Evolutionary conservation across 2,888 invertebrate genomes (phyloP).

Genomic region (Eupithecia dodoneata): DNA sequence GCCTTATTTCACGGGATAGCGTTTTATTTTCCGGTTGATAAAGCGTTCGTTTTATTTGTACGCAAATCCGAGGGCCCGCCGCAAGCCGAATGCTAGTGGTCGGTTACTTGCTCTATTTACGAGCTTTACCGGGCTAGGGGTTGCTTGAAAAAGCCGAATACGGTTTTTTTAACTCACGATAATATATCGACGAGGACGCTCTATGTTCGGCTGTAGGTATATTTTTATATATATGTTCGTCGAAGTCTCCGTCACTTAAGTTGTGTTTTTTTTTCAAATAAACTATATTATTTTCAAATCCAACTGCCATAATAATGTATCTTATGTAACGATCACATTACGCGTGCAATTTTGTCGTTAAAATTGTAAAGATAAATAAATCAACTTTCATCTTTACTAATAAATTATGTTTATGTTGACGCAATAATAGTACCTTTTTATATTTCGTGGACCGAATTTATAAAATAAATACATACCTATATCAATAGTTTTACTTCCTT

Average conservation of each 20-base stretch:
- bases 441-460: too few relatives aligned
- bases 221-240: too few relatives aligned
- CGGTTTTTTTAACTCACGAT: background rate
- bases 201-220: too few relatives aligned
- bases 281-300: background rate
- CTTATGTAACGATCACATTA: background rate
- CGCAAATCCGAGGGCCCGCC: slow-evolving; percentile 72
- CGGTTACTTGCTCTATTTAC: slow-evolving; percentile 76
- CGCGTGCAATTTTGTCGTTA: background rate
- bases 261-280: too few relatives aligned
- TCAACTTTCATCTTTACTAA: background rate
- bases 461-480: too few relatives aligned
- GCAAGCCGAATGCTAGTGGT: slow-evolving; percentile 65
- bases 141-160: slow-evolving; percentile 18
- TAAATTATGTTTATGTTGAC: background rate
- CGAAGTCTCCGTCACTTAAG: too few relatives aligned
- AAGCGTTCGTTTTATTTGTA: slow-evolving; percentile 75
- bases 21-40: slow-evolving; percentile 71
- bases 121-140: slow-evolving; percentile 58
- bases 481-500: too few relatives aligned
- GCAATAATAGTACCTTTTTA: too few relatives aligned
- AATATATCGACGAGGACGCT: too few relatives aligned
- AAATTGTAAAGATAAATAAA: background rate
- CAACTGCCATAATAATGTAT: background rate
- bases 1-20: slow-evolving; percentile 53